Conservation (phyloP, 2,888 invertebrate species). For the Uloborus plumipes region DNA sequence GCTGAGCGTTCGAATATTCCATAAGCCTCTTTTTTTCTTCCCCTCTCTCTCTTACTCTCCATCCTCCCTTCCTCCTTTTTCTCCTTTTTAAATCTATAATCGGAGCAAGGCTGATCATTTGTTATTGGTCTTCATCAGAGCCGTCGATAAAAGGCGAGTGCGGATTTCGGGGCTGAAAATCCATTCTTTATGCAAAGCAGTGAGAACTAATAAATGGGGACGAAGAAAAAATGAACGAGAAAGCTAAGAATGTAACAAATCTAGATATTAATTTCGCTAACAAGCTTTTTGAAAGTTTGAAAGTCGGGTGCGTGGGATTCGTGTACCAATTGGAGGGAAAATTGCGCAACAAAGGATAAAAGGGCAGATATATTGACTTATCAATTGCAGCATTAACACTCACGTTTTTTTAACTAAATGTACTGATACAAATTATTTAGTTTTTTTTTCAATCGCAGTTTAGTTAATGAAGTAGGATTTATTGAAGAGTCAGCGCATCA, state of each 20-base stretch:
- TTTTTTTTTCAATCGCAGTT: too few species aligned
- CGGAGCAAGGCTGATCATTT: slow-evolving; percentile 39
- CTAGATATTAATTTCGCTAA: slow-evolving; percentile 55
- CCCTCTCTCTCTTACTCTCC: slow-evolving; percentile 6
- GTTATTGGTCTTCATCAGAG: slow-evolving; percentile 59
- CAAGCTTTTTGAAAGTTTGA: slow-evolving; percentile 13
- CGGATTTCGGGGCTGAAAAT: slow-evolving; percentile 27
- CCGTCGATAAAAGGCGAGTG: slow-evolving; percentile 54
- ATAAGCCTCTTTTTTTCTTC: too few species aligned
- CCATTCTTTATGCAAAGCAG: slow-evolving; percentile 60
- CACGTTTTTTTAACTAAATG: too few species aligned
- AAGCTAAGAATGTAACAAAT: slow-evolving; percentile 57
- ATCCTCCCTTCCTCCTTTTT: slow-evolving; percentile 20
- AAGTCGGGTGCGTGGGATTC: not conserved
- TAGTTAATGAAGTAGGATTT: too few species aligned
- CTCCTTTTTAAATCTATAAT: slow-evolving; percentile 13
- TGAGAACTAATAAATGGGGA: slow-evolving; percentile 14
- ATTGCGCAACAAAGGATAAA: too few species aligned
- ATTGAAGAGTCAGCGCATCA: too few species aligned
- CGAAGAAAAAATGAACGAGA: slow-evolving; percentile 24
- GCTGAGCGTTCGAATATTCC: not conserved
- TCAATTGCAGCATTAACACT: too few species aligned
- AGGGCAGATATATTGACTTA: too few species aligned
- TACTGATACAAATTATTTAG: too few species aligned
- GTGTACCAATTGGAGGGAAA: too few species aligned